Base-by-base conservation (phyloP, 1,140 invertebrate genomes). In the Lasaia peninsularis region DNA sequence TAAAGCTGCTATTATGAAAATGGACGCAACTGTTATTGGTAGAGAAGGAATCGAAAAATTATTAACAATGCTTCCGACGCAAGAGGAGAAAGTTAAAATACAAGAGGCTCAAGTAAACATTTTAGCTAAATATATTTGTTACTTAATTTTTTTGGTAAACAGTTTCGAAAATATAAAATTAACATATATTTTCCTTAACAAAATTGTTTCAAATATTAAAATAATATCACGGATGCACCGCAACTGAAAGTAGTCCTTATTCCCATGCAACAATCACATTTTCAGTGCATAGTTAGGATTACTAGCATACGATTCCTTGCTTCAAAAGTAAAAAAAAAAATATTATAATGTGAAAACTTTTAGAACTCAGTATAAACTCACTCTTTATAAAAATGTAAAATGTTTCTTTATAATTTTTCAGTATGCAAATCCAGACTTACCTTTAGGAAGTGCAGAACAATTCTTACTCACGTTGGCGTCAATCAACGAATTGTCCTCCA, bases 11-110 rank as follows among this genome's bases (percentile, higher is more conserved):
- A 99, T 99, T 69, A 90, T 99, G 66, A 99, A 99, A 91, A 99
- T 99, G 98, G 99, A 99, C 85, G 95, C 96, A 0, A 98, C 97
- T 0, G 98, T 99, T 54, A 97, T 99, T 90, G 99, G 98, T 69
- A 92, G 98, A 71, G 99, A 99, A 90, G 98, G 98, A 35, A 99
- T 99, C 61, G 98, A 99, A 92, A 99, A 99, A 94, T 93, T 99
- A 49, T 85, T 99, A 32, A 96, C 95, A 8, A 99, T 99, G 98
- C 91, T 99, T 74, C 99, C 99, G 21, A 97, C 96, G 11, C 96
- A 98, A 73, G 98, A 99, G 86, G 99, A 99, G 88, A 95, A 97
- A 73, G 93, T 94, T 5, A 96, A 96, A 90, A 99, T 99, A 72
- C 94, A 98, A 86, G 98, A 99, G 88, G 98, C 98, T 10, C 96